Base-by-base conservation (phyloP, 2,888 invertebrate genomes). In the Linyphia triangularis region DNA sequence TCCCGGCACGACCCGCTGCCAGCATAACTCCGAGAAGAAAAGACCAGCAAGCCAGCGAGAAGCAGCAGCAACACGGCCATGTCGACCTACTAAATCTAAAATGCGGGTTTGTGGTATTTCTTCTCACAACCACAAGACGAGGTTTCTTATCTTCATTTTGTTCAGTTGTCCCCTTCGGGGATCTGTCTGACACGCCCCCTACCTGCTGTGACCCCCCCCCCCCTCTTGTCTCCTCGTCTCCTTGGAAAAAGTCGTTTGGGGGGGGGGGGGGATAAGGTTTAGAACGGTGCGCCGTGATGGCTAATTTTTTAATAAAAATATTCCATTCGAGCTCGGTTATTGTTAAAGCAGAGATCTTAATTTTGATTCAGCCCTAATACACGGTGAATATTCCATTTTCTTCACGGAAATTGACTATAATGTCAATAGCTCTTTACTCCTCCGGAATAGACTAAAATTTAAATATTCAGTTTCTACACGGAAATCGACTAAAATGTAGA, bases 1-100 rank as follows among this genome's bases (percentile, higher is more conserved):
- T 96, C 96, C 90, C 95, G 94, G 92, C 97, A 97, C 10, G 90
- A 90, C 2, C 90, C 90, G 19, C 33, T 13, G n/a, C 51, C 13
- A 13, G 33, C 33, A 6, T 4, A 33, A 9, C 33, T 6, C 33
- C 51, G 16, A n/a, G 51, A 5, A 51, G n/a, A 16, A 16, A 13
- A 13, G 51, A n/a, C 51, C 13, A 51, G 51, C 0, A 51, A 3
- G 5, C 30, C 19, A 6, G 26, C 63, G 26, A 33, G n/a, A 63
- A 22, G 16, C 6, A 10, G n/a, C 30, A 7, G 26, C 3, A 5
- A 3, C 4, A 19, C 70, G 19, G 33, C 13, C 5, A n/a, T 28
- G 51, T 51, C 26, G n/a, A 37, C 30, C 57, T 51, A 43, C 13
- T 6, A 28, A 16, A 26, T 30, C 30, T 30, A 16, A 9, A 2